Base-by-base conservation (phyloP, 2,113 vertebrate genomes). In the Phylloscopus trochiloides region DNA sequence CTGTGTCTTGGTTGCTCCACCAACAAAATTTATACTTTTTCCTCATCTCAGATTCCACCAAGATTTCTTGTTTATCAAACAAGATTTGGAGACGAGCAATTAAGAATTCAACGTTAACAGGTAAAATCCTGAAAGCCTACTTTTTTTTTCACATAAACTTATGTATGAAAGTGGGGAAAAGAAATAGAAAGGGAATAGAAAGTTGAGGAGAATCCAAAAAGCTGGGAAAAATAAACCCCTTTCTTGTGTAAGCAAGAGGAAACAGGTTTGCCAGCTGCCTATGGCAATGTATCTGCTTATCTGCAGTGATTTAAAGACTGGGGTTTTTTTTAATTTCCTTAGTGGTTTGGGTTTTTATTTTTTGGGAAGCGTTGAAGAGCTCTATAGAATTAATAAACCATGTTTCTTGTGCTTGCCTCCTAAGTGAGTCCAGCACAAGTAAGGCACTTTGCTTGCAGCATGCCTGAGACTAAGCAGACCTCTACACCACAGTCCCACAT, bases 261-360 rank as follows among this genome's bases (percentile, higher is more conserved):
- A 65, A 42, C 12, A 71, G 3, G 24, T 62, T 86, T 88, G 21
- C 17, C 63, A 70, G 50, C 14, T 52, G 38, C 10, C 26, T 67
- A 16, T 29, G 3, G 40, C 15, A 45, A 72, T 86, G 26, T 16
- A 45, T 61, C n/a, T 38, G 5, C 22, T 59, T 82, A 76, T 72
- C 26, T 80, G 20, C 12, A 88, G 12, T 0, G 3, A 65, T 76
- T 80, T 48, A 25, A 79, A 61, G 40, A 24, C 3, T 68, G 55
- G 10, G 0, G 3, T 20, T 52, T 34, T 52, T 62, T 25, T 1
- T 1, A 16, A 52, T 67, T 59, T 59, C 18, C 4, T 45, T n/a
- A 3, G 15, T 50, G 20, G 5, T 5, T 43, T 66, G 11, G 19
- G 15, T 14, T 59, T 78, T 71, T 61, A 22, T 32, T 38, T 71